Evolutionary conservation across 2,113 vertebrate species (phyloP).

Genomic region (Diadophis punctatus): DNA sequence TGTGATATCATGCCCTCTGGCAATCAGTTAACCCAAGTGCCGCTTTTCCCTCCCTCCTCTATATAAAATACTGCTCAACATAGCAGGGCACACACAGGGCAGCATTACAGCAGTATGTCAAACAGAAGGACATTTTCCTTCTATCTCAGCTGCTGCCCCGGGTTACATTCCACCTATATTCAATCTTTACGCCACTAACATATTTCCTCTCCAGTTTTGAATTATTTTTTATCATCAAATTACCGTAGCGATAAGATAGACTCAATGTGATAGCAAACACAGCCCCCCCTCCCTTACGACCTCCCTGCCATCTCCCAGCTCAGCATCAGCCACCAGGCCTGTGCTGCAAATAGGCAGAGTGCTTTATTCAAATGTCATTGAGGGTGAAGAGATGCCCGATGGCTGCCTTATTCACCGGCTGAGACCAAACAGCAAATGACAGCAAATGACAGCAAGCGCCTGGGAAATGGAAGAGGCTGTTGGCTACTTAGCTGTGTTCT

Average conservation of each 20-base stretch:
- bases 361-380: slow-evolving; percentile 81
- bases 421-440: slow-evolving; percentile 14
- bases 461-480: not conserved
- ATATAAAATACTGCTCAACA: slow-evolving; percentile 28
- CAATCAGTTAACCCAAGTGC: not conserved
- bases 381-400: slow-evolving; percentile 72
- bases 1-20: not conserved
- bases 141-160: slow-evolving; percentile 69
- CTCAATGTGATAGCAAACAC: slow-evolving; percentile 69
- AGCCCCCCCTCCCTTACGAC: slow-evolving; percentile 26
- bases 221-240: slow-evolving; percentile 89
- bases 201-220: slow-evolving; percentile 88
- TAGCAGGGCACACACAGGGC: slow-evolving; percentile 25
- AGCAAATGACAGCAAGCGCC: slow-evolving; percentile 4
- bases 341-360: slow-evolving; percentile 59
- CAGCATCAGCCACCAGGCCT: slow-evolving; percentile 21
- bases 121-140: slow-evolving; percentile 72
- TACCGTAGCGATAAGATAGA: slow-evolving; percentile 77
- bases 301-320: slow-evolving; percentile 43
- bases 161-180: slow-evolving; percentile 81
- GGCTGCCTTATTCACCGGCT: slow-evolving; percentile 32
- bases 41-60: not conserved
- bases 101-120: slow-evolving; percentile 71
- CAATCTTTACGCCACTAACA: slow-evolving; percentile 83
- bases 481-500: not conserved